Conservation (phyloP, 2,113 vertebrate genomes). For the Cnemophilus loriae region DNA sequence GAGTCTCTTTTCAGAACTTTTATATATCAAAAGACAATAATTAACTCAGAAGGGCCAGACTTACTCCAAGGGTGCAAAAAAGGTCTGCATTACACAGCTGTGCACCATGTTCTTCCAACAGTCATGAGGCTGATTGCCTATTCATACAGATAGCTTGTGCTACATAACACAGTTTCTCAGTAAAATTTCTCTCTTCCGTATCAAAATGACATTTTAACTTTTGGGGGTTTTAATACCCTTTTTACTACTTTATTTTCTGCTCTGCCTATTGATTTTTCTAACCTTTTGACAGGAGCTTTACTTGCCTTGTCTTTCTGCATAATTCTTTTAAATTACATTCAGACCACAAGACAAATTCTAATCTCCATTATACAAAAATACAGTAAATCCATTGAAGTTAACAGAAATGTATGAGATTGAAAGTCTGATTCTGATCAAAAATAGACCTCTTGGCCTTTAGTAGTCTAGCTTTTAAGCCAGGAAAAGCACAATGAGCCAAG, state of each 20-base stretch:
- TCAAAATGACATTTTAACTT: neutral
- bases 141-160: neutral
- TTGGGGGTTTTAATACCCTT: neutral
- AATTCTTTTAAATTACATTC: neutral
- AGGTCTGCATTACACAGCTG: neutral
- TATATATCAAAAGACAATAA: neutral
- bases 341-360: neutral
- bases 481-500: neutral
- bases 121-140: neutral
- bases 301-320: neutral
- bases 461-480: neutral
- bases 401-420: neutral
- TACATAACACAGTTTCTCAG: neutral
- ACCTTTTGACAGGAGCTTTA: neutral
- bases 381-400: neutral
- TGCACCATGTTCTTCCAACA: neutral
- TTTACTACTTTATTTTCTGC: neutral
- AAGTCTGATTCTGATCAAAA: neutral
- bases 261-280: slow-evolving; percentile 4
- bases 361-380: neutral
- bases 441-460: neutral
- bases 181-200: neutral
- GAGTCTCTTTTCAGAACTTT: neutral
- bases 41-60: neutral
- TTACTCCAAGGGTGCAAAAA: neutral